Evolutionary conservation across 2,888 invertebrate genomes (phyloP), one percentile per base, ranked within the genome.

Genomic region (Isoperla grammatica): DNA sequence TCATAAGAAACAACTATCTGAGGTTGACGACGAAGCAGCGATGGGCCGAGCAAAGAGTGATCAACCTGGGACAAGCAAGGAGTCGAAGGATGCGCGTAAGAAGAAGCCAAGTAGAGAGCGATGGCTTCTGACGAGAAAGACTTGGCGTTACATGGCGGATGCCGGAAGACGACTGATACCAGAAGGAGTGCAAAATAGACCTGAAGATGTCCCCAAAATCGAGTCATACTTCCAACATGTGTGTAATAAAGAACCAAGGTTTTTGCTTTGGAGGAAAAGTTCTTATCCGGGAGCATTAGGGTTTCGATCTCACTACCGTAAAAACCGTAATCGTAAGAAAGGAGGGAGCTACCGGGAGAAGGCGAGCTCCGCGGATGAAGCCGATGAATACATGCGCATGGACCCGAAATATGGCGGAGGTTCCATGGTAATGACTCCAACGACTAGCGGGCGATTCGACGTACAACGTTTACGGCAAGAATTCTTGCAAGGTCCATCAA

Each of bases 131-230:
- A 92, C 92, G 46, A 79, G 92, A 61, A 92, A 93, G 76, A 92
- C 92, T 50, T 92, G 92, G 92, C 81, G 90, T 68, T 92, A 92
- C 74, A 93, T 93, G 92, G 84, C 90, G n/a, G 92, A 92, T 68
- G 90, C 91, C 29, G 92, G 92, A 46, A 84, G 89, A 61, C 87
- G 88, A 70, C 79, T 93, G 55, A 85, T 92, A 60, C 92, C 92
- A n/a, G 91, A 91, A 55, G 87, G 88, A 17, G 80, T 81, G 2
- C 82, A 83, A 69, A 87, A 87, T 72, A 80, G 85, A 3, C 74
- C 80, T 1, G 90, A 91, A 70, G 90, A 90, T 69, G 79, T 92
- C 61, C 86, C 88, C 2, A 85, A 86, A 66, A 85, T 91, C 67
- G 91, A 92, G 71, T 86, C 87, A 20, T 87, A 90, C 72, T 93